phyloP scores from a whole-genome alignment of 2,113 vertebrate genomes.

The Scytalopus superciliaris region DNA sequence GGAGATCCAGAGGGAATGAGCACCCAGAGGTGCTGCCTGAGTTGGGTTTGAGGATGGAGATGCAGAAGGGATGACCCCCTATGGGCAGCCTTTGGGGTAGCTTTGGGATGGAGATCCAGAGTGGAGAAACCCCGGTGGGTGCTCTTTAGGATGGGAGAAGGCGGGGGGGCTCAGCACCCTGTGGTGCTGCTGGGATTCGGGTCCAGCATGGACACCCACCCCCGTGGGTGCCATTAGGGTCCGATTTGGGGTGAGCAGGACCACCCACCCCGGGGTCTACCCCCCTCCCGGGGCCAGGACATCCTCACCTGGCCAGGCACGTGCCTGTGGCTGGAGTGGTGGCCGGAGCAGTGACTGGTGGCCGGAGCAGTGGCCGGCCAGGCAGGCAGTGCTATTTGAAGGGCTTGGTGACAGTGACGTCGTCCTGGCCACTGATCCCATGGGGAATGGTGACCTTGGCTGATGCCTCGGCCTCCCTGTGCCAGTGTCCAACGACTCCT shows the following conservation, averaged over 20 bases:
- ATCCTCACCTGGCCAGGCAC: conserved; percentile 3
- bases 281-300: rapidly evolving
- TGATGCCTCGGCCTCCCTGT: not conserved
- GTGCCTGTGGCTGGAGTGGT: not conserved
- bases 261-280: not conserved
- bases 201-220: not conserved
- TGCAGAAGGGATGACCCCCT: not conserved
- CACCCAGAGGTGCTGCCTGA: not conserved
- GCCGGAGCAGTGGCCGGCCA: rapidly evolving
- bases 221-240: rapidly evolving
- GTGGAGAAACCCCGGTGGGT: not conserved
- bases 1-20: too few relatives aligned
- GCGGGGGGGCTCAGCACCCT: not conserved
- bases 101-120: not conserved
- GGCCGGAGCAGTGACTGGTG: not conserved
- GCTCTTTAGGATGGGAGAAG: not conserved
- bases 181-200: not conserved
- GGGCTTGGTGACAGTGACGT: not conserved
- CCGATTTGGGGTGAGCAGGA: not conserved
- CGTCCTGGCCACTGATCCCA: not conserved
- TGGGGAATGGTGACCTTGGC: not conserved
- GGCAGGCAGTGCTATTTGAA: conserved; percentile 14
- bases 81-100: not conserved
- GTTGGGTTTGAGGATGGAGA: not conserved
- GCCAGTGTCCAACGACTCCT: rapidly evolving